Percentiles rank a stretch among this genome's conserved stretches.
Conservation (phyloP, 2,888 invertebrate species). For the Lepidocyrtinus sp. region DNA sequence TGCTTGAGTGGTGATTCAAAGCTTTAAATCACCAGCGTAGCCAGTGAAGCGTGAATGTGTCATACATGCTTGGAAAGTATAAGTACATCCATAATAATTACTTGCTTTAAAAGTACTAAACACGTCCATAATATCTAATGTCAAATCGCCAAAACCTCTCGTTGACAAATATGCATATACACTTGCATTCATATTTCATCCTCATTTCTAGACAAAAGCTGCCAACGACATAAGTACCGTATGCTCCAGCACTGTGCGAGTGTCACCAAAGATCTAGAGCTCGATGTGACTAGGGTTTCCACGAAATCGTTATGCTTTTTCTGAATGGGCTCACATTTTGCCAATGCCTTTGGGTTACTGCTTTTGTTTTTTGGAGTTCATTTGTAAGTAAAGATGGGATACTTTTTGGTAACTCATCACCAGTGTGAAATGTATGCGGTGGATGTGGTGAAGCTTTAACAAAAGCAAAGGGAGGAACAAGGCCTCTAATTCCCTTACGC, state of each 20-base stretch:
- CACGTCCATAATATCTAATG: no score
- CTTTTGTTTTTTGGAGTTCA: not conserved
- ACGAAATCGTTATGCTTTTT: not conserved
- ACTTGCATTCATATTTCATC: constrained; percentile 1
- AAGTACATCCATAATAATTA: no score
- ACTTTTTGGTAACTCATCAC: constrained; percentile 9
- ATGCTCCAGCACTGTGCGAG: not conserved
- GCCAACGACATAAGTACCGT: not conserved
- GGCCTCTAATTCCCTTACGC: constrained; percentile 60
- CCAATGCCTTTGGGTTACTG: constrained; percentile 18
- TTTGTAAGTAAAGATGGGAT: not conserved
- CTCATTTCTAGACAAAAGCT: not conserved
- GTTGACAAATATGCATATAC: constrained; percentile 1
- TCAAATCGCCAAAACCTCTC: not conserved
- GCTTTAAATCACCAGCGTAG: no score
- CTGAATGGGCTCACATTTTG: not conserved
- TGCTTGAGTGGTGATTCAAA: no score
- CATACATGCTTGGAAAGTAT: no score
- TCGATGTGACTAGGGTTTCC: not conserved
- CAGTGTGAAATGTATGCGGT: not conserved
- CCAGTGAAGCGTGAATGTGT: no score
- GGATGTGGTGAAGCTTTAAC: not conserved
- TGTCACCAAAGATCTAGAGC: no score
- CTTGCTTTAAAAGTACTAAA: no score
- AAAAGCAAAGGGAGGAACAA: constrained; percentile 34